phyloP scores from a whole-genome alignment of 2,113 vertebrate species.

The Narcine bancroftii region DNA sequence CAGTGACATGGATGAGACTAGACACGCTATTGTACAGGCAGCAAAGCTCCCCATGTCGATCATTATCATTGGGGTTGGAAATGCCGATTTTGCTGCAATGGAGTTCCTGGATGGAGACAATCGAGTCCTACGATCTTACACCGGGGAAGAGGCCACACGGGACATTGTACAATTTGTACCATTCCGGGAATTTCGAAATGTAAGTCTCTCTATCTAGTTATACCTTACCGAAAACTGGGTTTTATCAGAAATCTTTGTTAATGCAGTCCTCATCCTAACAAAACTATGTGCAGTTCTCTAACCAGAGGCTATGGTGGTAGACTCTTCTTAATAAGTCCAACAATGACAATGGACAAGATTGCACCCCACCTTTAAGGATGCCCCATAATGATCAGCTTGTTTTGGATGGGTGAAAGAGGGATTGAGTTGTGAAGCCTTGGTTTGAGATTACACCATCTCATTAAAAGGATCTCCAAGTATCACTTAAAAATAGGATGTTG shows the following conservation, averaged over 20 bases:
- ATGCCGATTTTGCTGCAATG: constrained; percentile 92
- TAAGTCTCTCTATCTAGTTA: constrained; percentile 54
- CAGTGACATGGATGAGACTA: constrained; percentile 96
- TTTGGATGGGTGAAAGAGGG: background rate
- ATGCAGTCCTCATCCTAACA: background rate
- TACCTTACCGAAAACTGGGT: no score
- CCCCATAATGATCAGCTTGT: background rate
- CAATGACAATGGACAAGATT: background rate
- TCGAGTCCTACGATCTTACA: constrained; percentile 73
- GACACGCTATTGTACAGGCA: constrained; percentile 83
- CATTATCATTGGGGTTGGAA: constrained; percentile 94
- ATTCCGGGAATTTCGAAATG: constrained; percentile 89
- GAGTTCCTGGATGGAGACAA: constrained; percentile 92
- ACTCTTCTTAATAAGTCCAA: background rate
- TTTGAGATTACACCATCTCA: background rate
- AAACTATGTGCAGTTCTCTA: background rate
- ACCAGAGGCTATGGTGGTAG: background rate
- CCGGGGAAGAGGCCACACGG: constrained; percentile 79
- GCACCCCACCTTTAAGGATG: background rate
- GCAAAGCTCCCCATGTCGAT: constrained; percentile 97
- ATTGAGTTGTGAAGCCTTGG: no score
- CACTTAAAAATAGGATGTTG: background rate
- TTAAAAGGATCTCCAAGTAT: background rate
- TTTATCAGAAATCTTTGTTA: no score
- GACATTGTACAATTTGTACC: constrained; percentile 98